A percentile compares a stretch with the other conserved stretches of the same genome.
These are phyloP conservation scores for Hypomecis atomaria DNA, from an alignment of 2,888 invertebrate genomes.

Conservation along the genomic window DNA sequence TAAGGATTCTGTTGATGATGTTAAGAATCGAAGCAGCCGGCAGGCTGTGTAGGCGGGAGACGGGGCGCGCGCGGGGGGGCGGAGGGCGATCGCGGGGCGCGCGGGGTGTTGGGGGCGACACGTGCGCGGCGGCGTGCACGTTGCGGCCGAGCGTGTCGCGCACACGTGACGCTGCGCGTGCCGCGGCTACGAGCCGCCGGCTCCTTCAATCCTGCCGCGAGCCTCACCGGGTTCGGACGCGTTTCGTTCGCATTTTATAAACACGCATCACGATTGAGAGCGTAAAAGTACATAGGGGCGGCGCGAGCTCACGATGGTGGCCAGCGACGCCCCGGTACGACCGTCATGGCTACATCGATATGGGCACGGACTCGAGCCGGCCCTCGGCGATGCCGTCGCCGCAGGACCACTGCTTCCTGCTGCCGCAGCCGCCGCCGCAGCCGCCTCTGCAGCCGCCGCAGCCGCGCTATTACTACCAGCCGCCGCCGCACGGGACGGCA, in stretches of 20 bases:
- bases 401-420: background rate
- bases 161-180: slow-evolving; percentile 70
- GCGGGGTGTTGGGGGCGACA: slow-evolving; percentile 31
- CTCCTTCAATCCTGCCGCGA: slow-evolving; percentile 75
- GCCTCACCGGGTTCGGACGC: slow-evolving; percentile 73
- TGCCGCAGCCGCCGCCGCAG: slow-evolving; percentile 41
- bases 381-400: slow-evolving; percentile 1
- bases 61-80: slow-evolving; percentile 8
- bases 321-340: slow-evolving; percentile 65
- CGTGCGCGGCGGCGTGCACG: slow-evolving; percentile 56
- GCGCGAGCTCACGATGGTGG: slow-evolving; percentile 61
- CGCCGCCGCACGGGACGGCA: slow-evolving; percentile 1
- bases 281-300: slow-evolving; percentile 61
- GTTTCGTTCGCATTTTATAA: slow-evolving; percentile 43
- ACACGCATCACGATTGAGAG: slow-evolving; percentile 61
- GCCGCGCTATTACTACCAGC: background rate
- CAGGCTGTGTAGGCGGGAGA: background rate
- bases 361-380: slow-evolving; percentile 64
- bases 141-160: slow-evolving; percentile 62
- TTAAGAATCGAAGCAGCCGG: background rate
- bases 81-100: slow-evolving; percentile 16
- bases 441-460: slow-evolving; percentile 35
- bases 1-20: background rate
- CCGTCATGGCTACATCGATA: slow-evolving; percentile 84
- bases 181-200: slow-evolving; percentile 59